A percentile compares a stretch with the other conserved stretches of the same genome.
These are phyloP conservation scores for Aurelia aurita complex sp. Pacific DNA, from an alignment of 30 jellyfish, hydroid and myxozoan species.

Conservation along the genomic window DNA sequence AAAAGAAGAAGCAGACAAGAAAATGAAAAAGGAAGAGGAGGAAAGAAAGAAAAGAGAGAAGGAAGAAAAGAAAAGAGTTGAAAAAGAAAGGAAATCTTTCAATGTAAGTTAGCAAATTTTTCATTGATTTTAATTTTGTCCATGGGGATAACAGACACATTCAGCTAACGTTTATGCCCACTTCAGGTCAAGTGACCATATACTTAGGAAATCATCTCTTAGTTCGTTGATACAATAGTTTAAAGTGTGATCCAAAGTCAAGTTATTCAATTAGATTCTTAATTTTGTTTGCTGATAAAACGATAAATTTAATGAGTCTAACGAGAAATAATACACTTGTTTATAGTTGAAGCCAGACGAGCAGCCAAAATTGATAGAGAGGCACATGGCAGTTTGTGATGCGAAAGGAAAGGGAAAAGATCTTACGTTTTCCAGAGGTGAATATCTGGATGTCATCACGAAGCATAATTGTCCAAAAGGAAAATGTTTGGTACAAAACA, in stretches of 20 bases:
- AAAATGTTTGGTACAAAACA: slow-evolving; percentile 50
- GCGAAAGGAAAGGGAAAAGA: slow-evolving; percentile 70
- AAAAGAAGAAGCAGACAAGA: slow-evolving; percentile 59
- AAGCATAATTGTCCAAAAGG: slow-evolving; percentile 72
- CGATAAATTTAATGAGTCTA: too few species aligned
- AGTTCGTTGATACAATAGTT: too few species aligned
- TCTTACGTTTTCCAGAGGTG: slow-evolving; percentile 28
- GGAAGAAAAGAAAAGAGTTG: slow-evolving; percentile 51
- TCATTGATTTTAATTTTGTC: too few species aligned
- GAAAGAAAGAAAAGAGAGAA: slow-evolving; percentile 45
- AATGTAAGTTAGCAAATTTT: slow-evolving; percentile 18
- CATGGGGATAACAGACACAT: too few species aligned
- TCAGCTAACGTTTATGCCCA: too few species aligned
- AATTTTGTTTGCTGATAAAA: too few species aligned
- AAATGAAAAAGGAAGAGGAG: slow-evolving; percentile 58
- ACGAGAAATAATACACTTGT: too few species aligned
- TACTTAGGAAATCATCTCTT: too few species aligned
- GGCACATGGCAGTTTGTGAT: slow-evolving; percentile 42
- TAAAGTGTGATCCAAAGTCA: too few species aligned
- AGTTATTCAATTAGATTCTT: too few species aligned
- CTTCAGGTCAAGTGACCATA: too few species aligned
- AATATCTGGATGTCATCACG: slow-evolving; percentile 62
- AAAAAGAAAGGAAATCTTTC: slow-evolving; percentile 49
- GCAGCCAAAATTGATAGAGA: slow-evolving; percentile 47
- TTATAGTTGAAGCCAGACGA: slow-evolving; percentile 68